Evolutionary conservation across 1,140 invertebrate species (phyloP), one percentile per base, ranked within the genome.

Genomic region (Akabosia matsudoensis): DNA sequence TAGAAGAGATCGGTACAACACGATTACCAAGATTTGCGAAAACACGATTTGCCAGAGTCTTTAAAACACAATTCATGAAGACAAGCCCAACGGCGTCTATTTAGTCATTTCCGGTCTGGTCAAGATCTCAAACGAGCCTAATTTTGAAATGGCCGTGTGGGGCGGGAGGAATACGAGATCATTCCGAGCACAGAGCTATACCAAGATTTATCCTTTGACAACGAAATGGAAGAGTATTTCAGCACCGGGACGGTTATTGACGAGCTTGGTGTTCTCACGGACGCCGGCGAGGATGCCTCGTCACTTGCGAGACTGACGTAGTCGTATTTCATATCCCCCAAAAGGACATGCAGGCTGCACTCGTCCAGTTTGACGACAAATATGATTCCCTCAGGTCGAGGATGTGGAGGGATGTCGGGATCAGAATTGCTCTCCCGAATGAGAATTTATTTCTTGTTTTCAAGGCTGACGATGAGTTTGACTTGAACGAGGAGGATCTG

Each of bases 41-140:
- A n/a, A n/a, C n/a, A n/a, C n/a, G n/a, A n/a, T n/a, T n/a, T n/a
- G n/a, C n/a, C n/a, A n/a, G n/a, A n/a, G n/a, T n/a, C n/a, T n/a
- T n/a, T n/a, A n/a, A n/a, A n/a, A n/a, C n/a, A n/a, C n/a, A n/a
- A n/a, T n/a, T n/a, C n/a, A n/a, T 28, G 75, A 74, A 0, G 81
- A 80, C 31, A n/a, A 30, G 3, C 79, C 83, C 14, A 82, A 83
- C 64, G 86, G 86, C 1, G 84, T 86, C 7, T 84, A 85, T 72
- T 80, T 86, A 31, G 83, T 86, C 30, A 80, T 86, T 7, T 84
- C 84, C 18, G 86, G 86, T 0, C 80, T 87, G 74, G 85, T 86
- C 70, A 84, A 85, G 84, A 24, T 80, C 31, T 70, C 74, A 31
- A 80, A 77, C 56, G 54, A 70, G 13, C 80, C 80, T n/a, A 13